Conservation (phyloP, 2,113 vertebrate species). For the Holacanthus passer region DNA sequence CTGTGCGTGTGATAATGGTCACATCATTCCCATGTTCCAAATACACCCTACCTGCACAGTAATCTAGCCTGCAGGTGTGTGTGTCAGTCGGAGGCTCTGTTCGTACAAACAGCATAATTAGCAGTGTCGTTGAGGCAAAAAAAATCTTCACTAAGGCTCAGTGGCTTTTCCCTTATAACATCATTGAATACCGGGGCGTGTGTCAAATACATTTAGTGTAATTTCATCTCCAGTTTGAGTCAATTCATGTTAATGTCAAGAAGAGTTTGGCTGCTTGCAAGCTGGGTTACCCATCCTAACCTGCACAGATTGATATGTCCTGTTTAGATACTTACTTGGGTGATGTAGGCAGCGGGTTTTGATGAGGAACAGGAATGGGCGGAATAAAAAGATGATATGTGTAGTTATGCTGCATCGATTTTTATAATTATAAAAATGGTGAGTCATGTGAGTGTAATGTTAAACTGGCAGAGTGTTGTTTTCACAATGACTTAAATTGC, state of each 20-base stretch:
- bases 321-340: too few relatives aligned
- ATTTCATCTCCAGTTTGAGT: slow-evolving; percentile 3
- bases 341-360: neutral
- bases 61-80: slow-evolving; percentile 37
- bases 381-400: neutral
- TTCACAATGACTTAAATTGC: neutral
- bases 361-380: neutral
- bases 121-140: slow-evolving; percentile 35
- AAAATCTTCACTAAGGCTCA: slow-evolving; percentile 24
- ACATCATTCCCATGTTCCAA: slow-evolving; percentile 10
- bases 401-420: neutral
- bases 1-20: slow-evolving; percentile 1
- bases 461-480: too few relatives aligned
- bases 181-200: slow-evolving; percentile 4
- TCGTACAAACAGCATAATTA: slow-evolving; percentile 29
- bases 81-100: slow-evolving; percentile 9
- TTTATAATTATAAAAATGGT: too few relatives aligned
- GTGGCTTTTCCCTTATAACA: slow-evolving; percentile 22
- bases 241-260: slow-evolving; percentile 21
- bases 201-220: slow-evolving; percentile 21
- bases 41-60: slow-evolving; percentile 30
- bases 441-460: too few relatives aligned
- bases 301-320: slow-evolving; percentile 21
- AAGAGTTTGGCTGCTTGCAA: neutral
- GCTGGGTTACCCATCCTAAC: neutral